These are phyloP conservation scores for Pantherophis vulpinus DNA, from an alignment of 2,797 vertebrate genomes.

Conservation along the genomic window DNA sequence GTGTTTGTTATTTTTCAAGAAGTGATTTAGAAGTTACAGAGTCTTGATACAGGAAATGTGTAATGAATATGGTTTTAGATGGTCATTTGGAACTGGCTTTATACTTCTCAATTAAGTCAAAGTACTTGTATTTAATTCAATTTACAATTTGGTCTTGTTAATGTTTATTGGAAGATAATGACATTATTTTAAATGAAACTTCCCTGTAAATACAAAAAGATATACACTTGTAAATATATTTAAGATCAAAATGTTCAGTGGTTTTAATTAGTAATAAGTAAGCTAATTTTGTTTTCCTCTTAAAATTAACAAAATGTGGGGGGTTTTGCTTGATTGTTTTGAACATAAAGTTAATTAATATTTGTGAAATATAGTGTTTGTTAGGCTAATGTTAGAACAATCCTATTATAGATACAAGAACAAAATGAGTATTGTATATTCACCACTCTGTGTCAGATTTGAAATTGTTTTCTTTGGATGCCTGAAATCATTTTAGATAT, in stretches of 20 bases:
- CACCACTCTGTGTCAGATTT: constrained; percentile 49
- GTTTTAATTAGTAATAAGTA: background rate
- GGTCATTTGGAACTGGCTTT: constrained; percentile 36
- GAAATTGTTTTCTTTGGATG: constrained; percentile 52
- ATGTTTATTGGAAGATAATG: background rate
- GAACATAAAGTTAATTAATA: constrained; percentile 40
- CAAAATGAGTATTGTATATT: constrained; percentile 34
- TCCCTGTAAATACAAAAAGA: background rate
- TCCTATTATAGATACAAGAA: constrained; percentile 34
- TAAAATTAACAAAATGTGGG: constrained; percentile 28
- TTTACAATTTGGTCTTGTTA: background rate
- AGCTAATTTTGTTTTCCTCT: constrained; percentile 42
- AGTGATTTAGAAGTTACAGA: constrained; percentile 51
- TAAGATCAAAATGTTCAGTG: background rate
- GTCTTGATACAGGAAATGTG: constrained; percentile 38
- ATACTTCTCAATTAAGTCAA: background rate
- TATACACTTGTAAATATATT: background rate
- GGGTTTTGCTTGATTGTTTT: constrained; percentile 34
- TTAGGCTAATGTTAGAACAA: constrained; percentile 40
- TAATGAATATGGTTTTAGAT: constrained; percentile 20
- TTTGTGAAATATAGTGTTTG: constrained; percentile 52
- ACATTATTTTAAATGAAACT: background rate
- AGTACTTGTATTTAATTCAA: background rate
- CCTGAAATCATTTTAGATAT: constrained; percentile 51
- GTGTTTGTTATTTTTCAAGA: constrained; percentile 48